A percentile compares a stretch with the other conserved stretches of the same genome.
phyloP scores from a whole-genome alignment of 2,888 invertebrate genomes.

The Thecocarcelia acutangulata region DNA sequence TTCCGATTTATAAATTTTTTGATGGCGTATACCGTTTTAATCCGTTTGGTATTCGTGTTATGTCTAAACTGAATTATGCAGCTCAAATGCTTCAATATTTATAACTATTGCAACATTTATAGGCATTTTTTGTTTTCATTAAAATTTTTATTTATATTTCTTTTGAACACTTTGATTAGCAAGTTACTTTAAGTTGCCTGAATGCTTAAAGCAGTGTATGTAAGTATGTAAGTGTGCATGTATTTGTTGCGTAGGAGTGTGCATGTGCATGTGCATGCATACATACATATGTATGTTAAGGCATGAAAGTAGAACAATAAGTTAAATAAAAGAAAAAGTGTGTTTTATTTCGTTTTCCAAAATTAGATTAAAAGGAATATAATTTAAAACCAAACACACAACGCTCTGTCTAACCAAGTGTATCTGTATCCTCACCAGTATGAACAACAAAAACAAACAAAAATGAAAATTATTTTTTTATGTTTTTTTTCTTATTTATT shows the following conservation, averaged over 20 bases:
- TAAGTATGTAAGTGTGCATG: background rate
- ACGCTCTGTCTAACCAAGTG: slow-evolving; percentile 24
- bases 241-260: background rate
- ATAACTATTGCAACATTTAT: slow-evolving; percentile 64
- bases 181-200: slow-evolving; percentile 1
- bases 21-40: slow-evolving; percentile 46
- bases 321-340: slow-evolving; percentile 11
- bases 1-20: slow-evolving; percentile 22
- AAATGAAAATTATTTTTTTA: slow-evolving; percentile 1
- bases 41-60: slow-evolving; percentile 52
- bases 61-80: slow-evolving; percentile 54
- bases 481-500: background rate
- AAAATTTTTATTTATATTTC: slow-evolving; percentile 23
- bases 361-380: slow-evolving; percentile 8
- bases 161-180: slow-evolving; percentile 9
- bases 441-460: background rate
- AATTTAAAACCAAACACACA: background rate
- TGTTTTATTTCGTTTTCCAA: slow-evolving; percentile 11
- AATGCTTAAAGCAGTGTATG: too few species aligned
- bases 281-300: slow-evolving; percentile 1
- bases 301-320: slow-evolving; percentile 62
- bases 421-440: slow-evolving; percentile 34
- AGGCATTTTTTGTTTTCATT: slow-evolving; percentile 10
- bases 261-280: background rate
- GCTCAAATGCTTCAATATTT: slow-evolving; percentile 62